Evolutionary conservation across 2,113 vertebrate species (phyloP), one percentile per base, ranked within the genome.

Genomic region (Gallinago media): DNA sequence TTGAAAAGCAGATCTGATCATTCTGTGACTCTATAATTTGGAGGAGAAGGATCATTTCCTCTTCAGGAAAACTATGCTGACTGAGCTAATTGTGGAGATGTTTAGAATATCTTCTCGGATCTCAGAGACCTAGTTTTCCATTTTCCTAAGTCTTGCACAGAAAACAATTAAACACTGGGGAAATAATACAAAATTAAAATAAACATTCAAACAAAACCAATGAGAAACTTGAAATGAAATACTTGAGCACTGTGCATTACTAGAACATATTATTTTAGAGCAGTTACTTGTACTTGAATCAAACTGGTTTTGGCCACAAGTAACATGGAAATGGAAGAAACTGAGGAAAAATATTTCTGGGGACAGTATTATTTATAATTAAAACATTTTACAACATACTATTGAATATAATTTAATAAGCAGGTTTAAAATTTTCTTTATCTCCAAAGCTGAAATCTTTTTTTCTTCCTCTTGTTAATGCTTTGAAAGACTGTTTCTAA

Each of bases 401-500:
- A 46, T 23, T 49, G 12, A 79, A 42, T 58, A 29, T 50, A 70
- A 2, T 82, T 95, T 47, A 80, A 25, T 23, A 75, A 77, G 25
- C 15, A 81, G 21, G 42, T 40, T 85, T 89, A 73, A 68, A 66
- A 84, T 84, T 34, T 83, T 85, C 46, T 74, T 81, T 55, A 54
- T 71, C 52, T 87, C 49, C 89, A 77, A 74, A 92, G 46, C 32
- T 61, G 52, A 91, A 78, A 80, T 81, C 9, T 94, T 95, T 94
- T 93, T 95, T 85, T 96, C 91, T 96, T 97, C 95, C 89, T 92
- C 83, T 89, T 95, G 68, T 56, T 78, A 94, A 68, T 89, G 62
- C 88, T 94, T 88, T 90, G 85, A 96, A 95, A 89, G 59, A 63
- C 44, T 56, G 58, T 71, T 94, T 96, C 96, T 97, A 97, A 97